These are phyloP conservation scores for Limosa lapponica DNA, from an alignment of 2,797 vertebrate species.

Conservation along the genomic window DNA sequence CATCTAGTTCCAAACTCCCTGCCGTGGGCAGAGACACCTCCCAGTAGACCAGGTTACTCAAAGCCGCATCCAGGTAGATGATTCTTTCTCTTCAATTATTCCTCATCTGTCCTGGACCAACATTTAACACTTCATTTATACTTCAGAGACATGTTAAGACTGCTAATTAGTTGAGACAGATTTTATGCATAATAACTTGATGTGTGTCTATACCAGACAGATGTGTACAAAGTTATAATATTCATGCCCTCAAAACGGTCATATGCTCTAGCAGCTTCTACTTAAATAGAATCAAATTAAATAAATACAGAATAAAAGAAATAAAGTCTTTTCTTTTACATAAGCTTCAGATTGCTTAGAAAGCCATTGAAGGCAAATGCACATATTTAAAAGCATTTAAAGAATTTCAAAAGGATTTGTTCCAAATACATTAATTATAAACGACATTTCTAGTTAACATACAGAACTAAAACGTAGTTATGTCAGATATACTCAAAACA, in stretches of 20 bases:
- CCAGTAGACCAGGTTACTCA: neutral
- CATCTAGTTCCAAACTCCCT: neutral
- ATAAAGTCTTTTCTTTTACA: neutral
- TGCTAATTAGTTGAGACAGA: neutral
- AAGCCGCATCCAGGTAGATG: neutral
- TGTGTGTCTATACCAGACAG: neutral
- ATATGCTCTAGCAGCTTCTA: neutral
- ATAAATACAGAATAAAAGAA: neutral
- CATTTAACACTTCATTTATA: conserved; percentile 52
- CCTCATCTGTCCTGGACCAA: neutral
- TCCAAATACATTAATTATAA: neutral
- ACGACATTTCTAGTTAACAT: neutral
- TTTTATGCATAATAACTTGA: conserved; percentile 21
- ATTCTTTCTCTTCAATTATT: neutral
- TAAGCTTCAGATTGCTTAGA: neutral
- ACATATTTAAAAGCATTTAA: neutral
- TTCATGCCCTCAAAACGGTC: neutral
- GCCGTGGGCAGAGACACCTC: neutral
- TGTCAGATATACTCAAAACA: neutral
- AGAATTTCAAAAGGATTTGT: neutral
- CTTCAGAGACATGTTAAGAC: conserved; percentile 17
- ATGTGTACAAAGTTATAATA: conserved; percentile 12
- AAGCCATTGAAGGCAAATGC: neutral
- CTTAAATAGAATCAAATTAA: neutral
- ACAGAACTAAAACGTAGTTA: neutral